A percentile compares a stretch with the other conserved stretches of the same genome.
These are phyloP conservation scores for Chrysolina haemoptera DNA, from an alignment of 2,888 invertebrate genomes.

Conservation along the genomic window DNA sequence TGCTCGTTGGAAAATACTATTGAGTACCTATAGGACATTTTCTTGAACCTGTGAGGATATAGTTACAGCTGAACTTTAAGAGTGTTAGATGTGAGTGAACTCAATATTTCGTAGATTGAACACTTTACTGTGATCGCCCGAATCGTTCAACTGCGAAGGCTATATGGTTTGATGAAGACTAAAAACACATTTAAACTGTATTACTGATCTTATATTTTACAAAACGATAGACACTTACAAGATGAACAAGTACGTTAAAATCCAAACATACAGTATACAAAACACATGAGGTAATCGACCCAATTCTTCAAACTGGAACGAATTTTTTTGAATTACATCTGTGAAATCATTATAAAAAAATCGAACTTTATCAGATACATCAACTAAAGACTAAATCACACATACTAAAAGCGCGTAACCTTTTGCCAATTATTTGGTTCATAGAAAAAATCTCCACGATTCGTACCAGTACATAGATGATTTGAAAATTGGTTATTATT, in stretches of 20 bases:
- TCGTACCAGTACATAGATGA: background rate
- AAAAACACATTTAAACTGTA: background rate
- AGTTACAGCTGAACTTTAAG: no score
- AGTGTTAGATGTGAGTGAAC: no score
- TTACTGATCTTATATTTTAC: background rate
- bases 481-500: background rate
- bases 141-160: no score
- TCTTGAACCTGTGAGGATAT: no score
- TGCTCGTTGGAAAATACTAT: no score
- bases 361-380: background rate
- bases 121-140: no score
- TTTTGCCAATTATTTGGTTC: slow-evolving; percentile 9
- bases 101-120: no score
- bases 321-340: background rate
- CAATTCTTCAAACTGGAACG: background rate
- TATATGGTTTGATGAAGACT: background rate
- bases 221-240: background rate
- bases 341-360: background rate
- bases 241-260: background rate
- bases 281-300: background rate
- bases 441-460: background rate
- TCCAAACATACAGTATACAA: background rate
- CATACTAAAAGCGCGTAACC: background rate
- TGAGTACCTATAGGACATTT: no score
- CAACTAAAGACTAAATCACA: background rate